Percentiles rank a stretch among this genome's conserved stretches.
These are phyloP conservation scores for Pinctada fucata DNA, from an alignment of 2,888 invertebrate species.

Conservation along the genomic window DNA sequence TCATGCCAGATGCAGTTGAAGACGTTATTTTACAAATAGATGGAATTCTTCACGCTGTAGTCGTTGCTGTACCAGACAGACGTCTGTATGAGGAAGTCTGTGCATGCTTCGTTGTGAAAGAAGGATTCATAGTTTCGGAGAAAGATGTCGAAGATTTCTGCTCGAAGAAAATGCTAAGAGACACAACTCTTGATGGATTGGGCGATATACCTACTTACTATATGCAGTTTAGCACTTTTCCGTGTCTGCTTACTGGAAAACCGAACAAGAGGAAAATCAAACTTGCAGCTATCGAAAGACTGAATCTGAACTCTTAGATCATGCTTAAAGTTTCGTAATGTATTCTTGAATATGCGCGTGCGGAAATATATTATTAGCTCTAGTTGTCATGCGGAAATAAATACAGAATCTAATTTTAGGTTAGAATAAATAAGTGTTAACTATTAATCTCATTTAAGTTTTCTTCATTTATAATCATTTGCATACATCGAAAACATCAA, in stretches of 20 bases:
- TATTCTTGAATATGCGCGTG: too few relatives aligned
- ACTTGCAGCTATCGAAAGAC: neutral
- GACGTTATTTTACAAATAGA: constrained; percentile 16
- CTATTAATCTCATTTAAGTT: too few relatives aligned
- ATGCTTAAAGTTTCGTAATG: too few relatives aligned
- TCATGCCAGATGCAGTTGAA: constrained; percentile 26
- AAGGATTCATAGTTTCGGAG: neutral
- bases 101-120: constrained; percentile 17
- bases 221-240: constrained; percentile 18
- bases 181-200: constrained; percentile 2
- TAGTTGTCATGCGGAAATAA: too few relatives aligned
- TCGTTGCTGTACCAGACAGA: constrained; percentile 26
- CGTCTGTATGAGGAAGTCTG: constrained; percentile 32
- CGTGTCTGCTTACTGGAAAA: constrained; percentile 24
- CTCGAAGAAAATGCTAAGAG: constrained; percentile 1
- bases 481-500: too few relatives aligned
- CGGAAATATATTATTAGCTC: too few relatives aligned
- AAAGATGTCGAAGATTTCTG: constrained; percentile 20
- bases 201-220: constrained; percentile 28
- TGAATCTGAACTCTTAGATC: neutral
- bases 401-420: too few relatives aligned
- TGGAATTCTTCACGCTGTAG: neutral
- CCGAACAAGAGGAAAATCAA: constrained; percentile 20
- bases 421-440: too few relatives aligned
- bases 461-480: too few relatives aligned